These are phyloP conservation scores for Agraylea sexmaculata DNA, from an alignment of 1,140 invertebrate genomes.

Conservation along the genomic window DNA sequence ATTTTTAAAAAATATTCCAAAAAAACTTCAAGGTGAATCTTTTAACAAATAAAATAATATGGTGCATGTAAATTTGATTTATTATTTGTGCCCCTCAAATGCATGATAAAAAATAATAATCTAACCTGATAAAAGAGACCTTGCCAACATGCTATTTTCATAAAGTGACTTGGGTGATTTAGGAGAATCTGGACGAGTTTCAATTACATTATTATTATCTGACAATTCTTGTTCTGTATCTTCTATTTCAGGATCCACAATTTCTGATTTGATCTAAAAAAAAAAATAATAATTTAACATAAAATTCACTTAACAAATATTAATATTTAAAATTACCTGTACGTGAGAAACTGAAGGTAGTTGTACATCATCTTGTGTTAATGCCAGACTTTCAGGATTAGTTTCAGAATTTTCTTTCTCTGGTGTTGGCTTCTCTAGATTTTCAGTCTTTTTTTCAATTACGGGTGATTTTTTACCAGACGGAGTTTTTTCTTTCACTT, in stretches of 20 bases:
- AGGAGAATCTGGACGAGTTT: background rate
- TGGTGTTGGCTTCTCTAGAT: constrained; percentile 6
- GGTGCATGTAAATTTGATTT: too few species aligned
- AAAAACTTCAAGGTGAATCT: too few species aligned
- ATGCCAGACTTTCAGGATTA: background rate
- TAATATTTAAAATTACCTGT: background rate
- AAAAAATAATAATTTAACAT: background rate
- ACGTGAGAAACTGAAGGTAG: background rate
- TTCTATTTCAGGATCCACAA: too few species aligned
- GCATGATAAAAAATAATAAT: too few species aligned
- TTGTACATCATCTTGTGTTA: constrained; percentile 3
- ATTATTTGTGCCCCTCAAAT: too few species aligned
- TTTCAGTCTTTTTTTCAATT: constrained; percentile 6
- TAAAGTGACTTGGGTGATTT: constrained; percentile 28
- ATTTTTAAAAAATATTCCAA: too few species aligned
- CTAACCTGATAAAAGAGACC: constrained; percentile 39
- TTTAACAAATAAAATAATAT: too few species aligned
- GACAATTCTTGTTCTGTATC: constrained; percentile 13
- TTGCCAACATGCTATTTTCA: constrained; percentile 41
- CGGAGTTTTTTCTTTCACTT: constrained; percentile 8
- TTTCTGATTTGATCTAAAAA: constrained; percentile 19
- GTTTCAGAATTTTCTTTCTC: constrained; percentile 7
- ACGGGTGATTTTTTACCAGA: constrained; percentile 10
- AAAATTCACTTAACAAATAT: background rate
- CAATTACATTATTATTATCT: constrained; percentile 5